phyloP scores from a whole-genome alignment of 2,113 vertebrate species.

The Heloderma charlesbogerti region DNA sequence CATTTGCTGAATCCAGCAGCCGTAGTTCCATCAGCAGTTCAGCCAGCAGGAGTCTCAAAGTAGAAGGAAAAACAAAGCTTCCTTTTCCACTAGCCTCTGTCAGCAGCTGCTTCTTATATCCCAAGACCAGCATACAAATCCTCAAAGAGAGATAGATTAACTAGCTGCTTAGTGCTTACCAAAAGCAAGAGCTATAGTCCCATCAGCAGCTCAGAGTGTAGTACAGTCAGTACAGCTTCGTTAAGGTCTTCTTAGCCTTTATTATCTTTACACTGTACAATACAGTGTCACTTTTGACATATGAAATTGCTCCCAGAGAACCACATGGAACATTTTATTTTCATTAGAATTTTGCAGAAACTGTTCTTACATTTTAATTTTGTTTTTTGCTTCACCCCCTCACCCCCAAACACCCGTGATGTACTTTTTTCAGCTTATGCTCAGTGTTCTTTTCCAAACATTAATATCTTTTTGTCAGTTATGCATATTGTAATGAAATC shows the following conservation, averaged over 20 bases:
- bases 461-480: neutral
- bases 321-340: neutral
- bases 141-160: conserved; percentile 4
- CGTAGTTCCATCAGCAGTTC: neutral
- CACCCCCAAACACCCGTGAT: neutral
- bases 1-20: neutral
- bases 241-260: neutral
- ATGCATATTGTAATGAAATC: neutral
- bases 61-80: neutral
- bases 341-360: neutral
- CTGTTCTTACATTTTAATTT: neutral
- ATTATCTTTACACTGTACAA: neutral
- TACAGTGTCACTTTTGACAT: neutral
- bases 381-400: neutral
- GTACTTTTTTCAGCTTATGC: neutral
- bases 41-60: conserved; percentile 6
- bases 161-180: conserved; percentile 7
- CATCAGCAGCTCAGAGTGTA: neutral
- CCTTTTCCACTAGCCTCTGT: neutral
- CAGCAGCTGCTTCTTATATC: conserved; percentile 18
- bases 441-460: neutral
- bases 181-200: neutral
- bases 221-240: neutral
- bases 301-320: neutral
- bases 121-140: conserved; percentile 7